phyloP scores from a whole-genome alignment of 2,888 invertebrate genomes.

The Tanaodytes sp. region DNA sequence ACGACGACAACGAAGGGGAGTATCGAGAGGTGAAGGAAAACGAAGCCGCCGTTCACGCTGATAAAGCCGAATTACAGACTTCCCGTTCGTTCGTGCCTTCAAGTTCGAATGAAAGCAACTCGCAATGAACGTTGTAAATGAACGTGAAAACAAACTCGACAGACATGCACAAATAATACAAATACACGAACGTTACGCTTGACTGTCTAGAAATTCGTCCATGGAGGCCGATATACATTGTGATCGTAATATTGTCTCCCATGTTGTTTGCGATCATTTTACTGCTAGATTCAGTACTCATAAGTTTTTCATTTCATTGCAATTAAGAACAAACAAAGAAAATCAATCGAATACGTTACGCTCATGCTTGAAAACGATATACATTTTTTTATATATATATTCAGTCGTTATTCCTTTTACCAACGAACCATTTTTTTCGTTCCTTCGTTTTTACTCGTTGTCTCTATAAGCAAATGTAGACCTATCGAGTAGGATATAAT shows the following conservation, averaged over 20 bases:
- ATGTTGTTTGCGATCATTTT: constrained; percentile 44
- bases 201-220: constrained; percentile 54
- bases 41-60: constrained; percentile 32
- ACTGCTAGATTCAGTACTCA: constrained; percentile 14
- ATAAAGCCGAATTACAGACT: constrained; percentile 59
- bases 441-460: too few species aligned
- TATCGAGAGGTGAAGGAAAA: constrained; percentile 54
- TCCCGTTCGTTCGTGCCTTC: constrained; percentile 70
- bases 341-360: background rate
- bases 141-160: constrained; percentile 4
- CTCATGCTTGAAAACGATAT: too few species aligned
- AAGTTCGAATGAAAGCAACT: constrained; percentile 65
- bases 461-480: too few species aligned
- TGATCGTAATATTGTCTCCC: constrained; percentile 44
- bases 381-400: too few species aligned
- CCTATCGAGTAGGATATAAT: too few species aligned
- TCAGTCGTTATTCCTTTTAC: too few species aligned
- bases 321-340: background rate
- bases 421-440: too few species aligned
- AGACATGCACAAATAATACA: constrained; percentile 12
- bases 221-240: constrained; percentile 53
- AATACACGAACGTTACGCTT: constrained; percentile 50
- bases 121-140: constrained; percentile 56
- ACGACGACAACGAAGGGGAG: constrained; percentile 54
- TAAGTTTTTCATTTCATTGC: constrained; percentile 11